Percentiles rank a stretch among this genome's conserved stretches.
Evolutionary conservation across 2,113 vertebrate genomes (phyloP).

Genomic region (Neoarius graeffei): DNA sequence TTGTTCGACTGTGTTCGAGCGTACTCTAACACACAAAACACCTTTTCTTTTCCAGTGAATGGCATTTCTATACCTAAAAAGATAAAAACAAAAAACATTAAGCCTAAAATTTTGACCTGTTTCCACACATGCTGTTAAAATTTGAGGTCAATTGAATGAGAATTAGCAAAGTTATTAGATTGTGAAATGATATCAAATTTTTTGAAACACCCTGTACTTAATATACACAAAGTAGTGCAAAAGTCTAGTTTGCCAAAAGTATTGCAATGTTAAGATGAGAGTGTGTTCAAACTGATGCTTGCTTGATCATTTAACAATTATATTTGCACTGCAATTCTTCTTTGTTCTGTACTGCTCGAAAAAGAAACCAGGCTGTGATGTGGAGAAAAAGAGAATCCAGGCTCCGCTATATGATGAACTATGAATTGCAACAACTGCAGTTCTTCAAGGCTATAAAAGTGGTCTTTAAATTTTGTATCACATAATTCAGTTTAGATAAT

Average conservation of each 20-base stretch:
- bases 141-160: too few relatives aligned
- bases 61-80: too few relatives aligned
- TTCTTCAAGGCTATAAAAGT: not conserved
- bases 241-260: not conserved
- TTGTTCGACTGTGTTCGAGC: too few relatives aligned
- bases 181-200: too few relatives aligned
- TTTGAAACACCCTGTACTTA: too few relatives aligned
- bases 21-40: too few relatives aligned
- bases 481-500: not conserved
- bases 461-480: not conserved
- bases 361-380: not conserved
- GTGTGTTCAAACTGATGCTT: not conserved
- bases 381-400: not conserved
- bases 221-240: not conserved
- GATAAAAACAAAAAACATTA: too few relatives aligned
- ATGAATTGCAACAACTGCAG: not conserved
- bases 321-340: not conserved
- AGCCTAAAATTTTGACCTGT: too few relatives aligned
- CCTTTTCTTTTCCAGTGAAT: too few relatives aligned
- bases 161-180: too few relatives aligned
- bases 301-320: not conserved
- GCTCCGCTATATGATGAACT: not conserved
- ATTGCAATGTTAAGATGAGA: not conserved
- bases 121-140: too few relatives aligned
- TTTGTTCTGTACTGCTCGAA: not conserved